A percentile compares a stretch with the other conserved stretches of the same genome.
Evolutionary conservation across 2,888 invertebrate species (phyloP).

Genomic region (Gastrophysa polygoni): DNA sequence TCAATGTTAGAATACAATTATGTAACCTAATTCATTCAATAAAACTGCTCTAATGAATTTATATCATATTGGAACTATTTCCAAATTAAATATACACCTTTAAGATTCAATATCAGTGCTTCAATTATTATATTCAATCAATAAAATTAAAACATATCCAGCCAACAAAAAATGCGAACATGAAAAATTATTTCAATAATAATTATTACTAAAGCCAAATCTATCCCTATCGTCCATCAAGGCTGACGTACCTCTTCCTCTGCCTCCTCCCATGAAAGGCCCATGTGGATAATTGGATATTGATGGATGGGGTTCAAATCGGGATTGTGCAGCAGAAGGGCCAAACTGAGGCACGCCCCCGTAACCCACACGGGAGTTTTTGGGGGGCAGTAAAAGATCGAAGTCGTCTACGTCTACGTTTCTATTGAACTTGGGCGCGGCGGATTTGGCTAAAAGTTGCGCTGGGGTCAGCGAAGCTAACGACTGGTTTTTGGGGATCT

Average conservation of each 20-base stretch:
- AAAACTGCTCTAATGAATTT: background rate
- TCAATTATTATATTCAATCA: no score
- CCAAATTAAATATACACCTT: no score
- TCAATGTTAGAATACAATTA: background rate
- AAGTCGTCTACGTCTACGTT: constrained; percentile 24
- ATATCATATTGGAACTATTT: no score
- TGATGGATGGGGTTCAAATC: no score
- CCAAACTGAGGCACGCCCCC: background rate
- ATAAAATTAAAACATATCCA: background rate
- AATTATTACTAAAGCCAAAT: background rate
- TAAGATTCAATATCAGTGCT: no score
- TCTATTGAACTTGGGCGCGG: constrained; percentile 8
- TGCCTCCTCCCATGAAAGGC: background rate
- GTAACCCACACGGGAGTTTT: background rate
- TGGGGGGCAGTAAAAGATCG: constrained; percentile 11
- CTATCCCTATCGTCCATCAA: background rate
- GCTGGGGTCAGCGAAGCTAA: constrained; percentile 56
- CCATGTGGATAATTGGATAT: no score
- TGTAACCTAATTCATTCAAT: background rate
- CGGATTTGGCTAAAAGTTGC: constrained; percentile 49
- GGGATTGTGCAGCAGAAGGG: background rate
- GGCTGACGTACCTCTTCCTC: background rate
- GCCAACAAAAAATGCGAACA: background rate
- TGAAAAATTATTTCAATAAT: background rate
- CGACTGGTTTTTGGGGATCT: constrained; percentile 50